Conservation (phyloP, 2,797 vertebrate genomes). For the Fistularia tabacaria region DNA sequence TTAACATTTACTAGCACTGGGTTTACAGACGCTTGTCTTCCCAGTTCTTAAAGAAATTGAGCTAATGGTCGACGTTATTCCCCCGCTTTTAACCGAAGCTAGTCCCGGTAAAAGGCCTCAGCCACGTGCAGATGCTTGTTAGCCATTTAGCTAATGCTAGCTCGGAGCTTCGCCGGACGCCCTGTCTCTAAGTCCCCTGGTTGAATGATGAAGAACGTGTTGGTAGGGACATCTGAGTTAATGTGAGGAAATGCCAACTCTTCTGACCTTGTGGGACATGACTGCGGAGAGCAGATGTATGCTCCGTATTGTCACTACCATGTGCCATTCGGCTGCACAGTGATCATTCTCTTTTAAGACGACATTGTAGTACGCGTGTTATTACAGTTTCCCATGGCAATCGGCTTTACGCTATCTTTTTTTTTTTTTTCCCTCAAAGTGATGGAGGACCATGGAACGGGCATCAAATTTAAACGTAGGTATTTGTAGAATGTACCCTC, state of each 20-base stretch:
- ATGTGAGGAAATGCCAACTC: constrained; percentile 73
- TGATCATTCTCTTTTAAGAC: too few relatives aligned
- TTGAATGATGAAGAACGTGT: constrained; percentile 71
- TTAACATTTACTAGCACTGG: too few relatives aligned
- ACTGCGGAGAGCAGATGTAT: too few relatives aligned
- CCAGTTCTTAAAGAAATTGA: too few relatives aligned
- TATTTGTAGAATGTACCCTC: accelerated
- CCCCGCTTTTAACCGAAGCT: too few relatives aligned
- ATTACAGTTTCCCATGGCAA: not conserved
- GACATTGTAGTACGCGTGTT: too few relatives aligned
- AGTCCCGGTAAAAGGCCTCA: too few relatives aligned
- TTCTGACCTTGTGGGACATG: constrained; percentile 60
- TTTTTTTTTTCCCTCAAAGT: not conserved
- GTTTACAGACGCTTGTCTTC: too few relatives aligned
- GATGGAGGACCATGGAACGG: not conserved
- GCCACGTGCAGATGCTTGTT: constrained; percentile 25
- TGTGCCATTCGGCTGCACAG: too few relatives aligned
- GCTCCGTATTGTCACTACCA: too few relatives aligned
- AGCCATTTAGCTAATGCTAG: not conserved
- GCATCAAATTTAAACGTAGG: constrained; percentile 5
- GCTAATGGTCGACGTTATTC: too few relatives aligned
- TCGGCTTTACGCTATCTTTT: not conserved
- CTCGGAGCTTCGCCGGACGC: accelerated
- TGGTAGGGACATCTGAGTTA: constrained; percentile 82
- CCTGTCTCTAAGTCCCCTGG: constrained; percentile 2